Percentiles rank a stretch among this genome's conserved stretches.
Evolutionary conservation across 2,888 invertebrate genomes (phyloP).

Genomic region (Atherix ibis): DNA sequence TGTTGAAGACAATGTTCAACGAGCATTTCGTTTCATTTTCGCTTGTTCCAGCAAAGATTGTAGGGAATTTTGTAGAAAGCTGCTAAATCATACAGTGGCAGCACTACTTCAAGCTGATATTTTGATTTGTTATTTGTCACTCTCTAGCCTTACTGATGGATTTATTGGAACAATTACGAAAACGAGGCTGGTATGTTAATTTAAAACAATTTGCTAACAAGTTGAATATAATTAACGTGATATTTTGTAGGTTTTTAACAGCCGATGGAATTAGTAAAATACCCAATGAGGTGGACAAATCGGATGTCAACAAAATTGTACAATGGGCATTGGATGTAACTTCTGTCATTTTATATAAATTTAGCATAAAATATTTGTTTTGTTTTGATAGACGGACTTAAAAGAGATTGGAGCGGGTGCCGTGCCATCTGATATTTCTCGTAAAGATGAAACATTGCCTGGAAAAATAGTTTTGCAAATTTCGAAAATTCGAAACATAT

Average conservation of each 20-base stretch:
- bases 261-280: conserved; percentile 52
- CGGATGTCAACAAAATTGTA: conserved; percentile 45
- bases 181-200: conserved; percentile 45
- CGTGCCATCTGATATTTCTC: conserved; percentile 50
- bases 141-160: too few relatives aligned
- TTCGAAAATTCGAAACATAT: conserved; percentile 72
- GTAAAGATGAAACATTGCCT: conserved; percentile 35
- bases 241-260: conserved; percentile 57
- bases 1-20: too few relatives aligned
- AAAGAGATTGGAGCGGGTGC: conserved; percentile 65
- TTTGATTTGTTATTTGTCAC: too few relatives aligned
- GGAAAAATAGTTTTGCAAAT: conserved; percentile 68
- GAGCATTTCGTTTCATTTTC: too few relatives aligned
- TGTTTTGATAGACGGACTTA: conserved; percentile 40
- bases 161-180: conserved; percentile 44
- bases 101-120: too few relatives aligned
- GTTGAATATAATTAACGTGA: too few relatives aligned
- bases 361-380: conserved; percentile 1
- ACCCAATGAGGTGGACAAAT: conserved; percentile 44
- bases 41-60: too few relatives aligned
- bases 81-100: too few relatives aligned
- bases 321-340: conserved; percentile 57
- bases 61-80: too few relatives aligned
- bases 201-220: neutral
- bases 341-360: conserved; percentile 15